These are phyloP conservation scores for Muscicapa comitata DNA, from an alignment of 2,797 vertebrate species.

Conservation along the genomic window DNA sequence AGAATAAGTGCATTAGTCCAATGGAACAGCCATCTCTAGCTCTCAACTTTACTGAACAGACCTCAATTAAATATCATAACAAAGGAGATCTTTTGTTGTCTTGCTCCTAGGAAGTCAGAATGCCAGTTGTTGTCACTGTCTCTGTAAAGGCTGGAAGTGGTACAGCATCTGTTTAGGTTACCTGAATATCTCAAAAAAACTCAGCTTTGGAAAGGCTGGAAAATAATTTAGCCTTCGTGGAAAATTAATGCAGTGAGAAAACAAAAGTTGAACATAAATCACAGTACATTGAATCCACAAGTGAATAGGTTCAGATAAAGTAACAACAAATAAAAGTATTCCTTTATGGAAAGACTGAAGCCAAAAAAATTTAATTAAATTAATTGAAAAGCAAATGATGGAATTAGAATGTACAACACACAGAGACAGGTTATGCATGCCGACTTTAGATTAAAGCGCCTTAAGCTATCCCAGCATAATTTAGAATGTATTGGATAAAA, in stretches of 20 bases:
- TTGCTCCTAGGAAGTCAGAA: background rate
- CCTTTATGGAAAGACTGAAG: background rate
- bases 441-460: background rate
- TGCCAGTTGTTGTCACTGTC: background rate
- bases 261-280: background rate
- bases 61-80: background rate
- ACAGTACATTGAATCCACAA: background rate
- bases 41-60: background rate
- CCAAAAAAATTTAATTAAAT: background rate
- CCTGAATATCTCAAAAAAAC: background rate
- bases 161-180: background rate
- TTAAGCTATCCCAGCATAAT: background rate
- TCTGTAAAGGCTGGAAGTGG: background rate
- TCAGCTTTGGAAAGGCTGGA: background rate
- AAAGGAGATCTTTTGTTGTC: background rate
- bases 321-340: background rate
- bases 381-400: background rate
- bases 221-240: background rate
- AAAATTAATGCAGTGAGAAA: background rate
- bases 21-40: background rate
- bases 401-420: background rate
- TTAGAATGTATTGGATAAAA: background rate
- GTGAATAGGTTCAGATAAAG: background rate
- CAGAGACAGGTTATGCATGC: background rate
- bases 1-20: background rate